Percentiles rank a stretch among this genome's conserved stretches.
phyloP scores from a whole-genome alignment of 2,113 vertebrate genomes.

The Pedetes capensis region DNA sequence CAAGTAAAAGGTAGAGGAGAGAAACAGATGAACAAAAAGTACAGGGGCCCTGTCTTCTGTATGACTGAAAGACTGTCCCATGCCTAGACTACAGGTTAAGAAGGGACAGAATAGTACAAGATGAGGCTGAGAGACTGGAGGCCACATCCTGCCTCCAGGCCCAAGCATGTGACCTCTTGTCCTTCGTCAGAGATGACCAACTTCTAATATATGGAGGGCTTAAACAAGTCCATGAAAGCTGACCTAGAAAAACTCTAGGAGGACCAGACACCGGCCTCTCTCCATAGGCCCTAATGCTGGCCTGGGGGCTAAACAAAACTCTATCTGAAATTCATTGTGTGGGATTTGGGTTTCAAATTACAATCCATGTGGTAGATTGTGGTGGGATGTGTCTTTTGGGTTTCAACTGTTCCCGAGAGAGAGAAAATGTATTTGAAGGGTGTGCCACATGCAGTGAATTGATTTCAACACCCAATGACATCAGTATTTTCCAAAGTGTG shows the following conservation, averaged over 20 bases:
- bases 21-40: not conserved
- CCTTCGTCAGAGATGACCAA: not conserved
- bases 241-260: not conserved
- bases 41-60: not conserved
- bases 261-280: not conserved
- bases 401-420: not conserved
- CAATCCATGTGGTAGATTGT: not conserved
- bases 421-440: not conserved
- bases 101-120: too few relatives aligned
- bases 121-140: not conserved
- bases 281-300: not conserved
- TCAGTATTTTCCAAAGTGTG: not conserved
- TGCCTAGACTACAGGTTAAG: not conserved
- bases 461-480: constrained; percentile 54
- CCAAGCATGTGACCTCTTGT: not conserved
- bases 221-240: not conserved
- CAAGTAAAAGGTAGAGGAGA: not conserved
- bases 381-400: constrained; percentile 3
- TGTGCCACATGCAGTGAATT: not conserved
- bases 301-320: constrained; percentile 9
- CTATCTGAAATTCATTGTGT: not conserved
- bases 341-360: constrained; percentile 36
- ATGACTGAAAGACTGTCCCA: not conserved
- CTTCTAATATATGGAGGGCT: not conserved
- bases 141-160: not conserved